Percentiles rank a stretch among this genome's conserved stretches.
Evolutionary conservation across 2,888 invertebrate species (phyloP).

Genomic region (Molanna angustata): DNA sequence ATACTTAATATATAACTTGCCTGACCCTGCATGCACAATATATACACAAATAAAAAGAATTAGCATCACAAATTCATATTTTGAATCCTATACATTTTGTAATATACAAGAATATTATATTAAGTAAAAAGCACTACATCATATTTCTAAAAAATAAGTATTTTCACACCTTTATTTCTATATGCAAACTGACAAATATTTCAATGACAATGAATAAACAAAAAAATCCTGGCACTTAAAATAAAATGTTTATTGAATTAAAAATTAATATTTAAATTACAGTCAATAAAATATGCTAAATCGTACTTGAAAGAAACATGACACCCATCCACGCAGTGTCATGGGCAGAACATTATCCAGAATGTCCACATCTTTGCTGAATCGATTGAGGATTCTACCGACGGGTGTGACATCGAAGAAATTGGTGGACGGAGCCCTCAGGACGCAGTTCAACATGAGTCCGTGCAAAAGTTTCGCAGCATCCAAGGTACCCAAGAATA

Average conservation of each 20-base stretch:
- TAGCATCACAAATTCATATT: too few relatives aligned
- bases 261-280: too few relatives aligned
- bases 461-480: slow-evolving; percentile 63
- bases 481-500: slow-evolving; percentile 65
- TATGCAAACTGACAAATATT: too few relatives aligned
- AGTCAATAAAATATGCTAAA: too few relatives aligned
- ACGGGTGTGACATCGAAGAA: slow-evolving; percentile 81
- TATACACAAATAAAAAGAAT: too few relatives aligned
- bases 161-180: background rate
- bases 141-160: background rate
- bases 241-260: background rate
- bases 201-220: background rate
- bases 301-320: slow-evolving; percentile 62
- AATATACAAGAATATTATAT: too few relatives aligned
- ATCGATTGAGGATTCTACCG: slow-evolving; percentile 75
- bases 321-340: slow-evolving; percentile 69
- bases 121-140: background rate
- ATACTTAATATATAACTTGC: too few relatives aligned
- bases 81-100: too few relatives aligned
- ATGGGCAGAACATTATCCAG: slow-evolving; percentile 70
- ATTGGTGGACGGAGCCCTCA: slow-evolving; percentile 65
- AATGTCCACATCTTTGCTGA: slow-evolving; percentile 72
- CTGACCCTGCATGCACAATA: too few relatives aligned
- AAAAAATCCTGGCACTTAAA: background rate
- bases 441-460: slow-evolving; percentile 60